phyloP scores from a whole-genome alignment of 1,140 invertebrate species.

The Drosophila hydei region DNA sequence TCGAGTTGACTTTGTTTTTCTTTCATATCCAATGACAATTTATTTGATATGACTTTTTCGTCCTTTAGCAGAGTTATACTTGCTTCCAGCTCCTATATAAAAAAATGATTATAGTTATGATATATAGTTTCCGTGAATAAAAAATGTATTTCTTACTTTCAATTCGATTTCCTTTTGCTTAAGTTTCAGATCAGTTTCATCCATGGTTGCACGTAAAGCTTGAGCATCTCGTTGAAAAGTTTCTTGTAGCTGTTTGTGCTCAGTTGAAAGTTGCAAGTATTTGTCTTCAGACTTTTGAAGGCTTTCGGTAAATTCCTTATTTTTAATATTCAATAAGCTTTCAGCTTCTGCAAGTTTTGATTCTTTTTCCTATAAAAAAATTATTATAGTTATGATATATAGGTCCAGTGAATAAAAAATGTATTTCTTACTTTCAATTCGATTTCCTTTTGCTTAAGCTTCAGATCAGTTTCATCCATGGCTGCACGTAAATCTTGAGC shows the following conservation, averaged over 20 bases:
- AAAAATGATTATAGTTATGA: neutral
- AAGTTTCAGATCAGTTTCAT: slow-evolving; percentile 15
- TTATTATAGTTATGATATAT: too few species aligned
- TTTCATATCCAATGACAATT: slow-evolving; percentile 40
- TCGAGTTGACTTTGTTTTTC: slow-evolving; percentile 37
- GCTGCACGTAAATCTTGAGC: slow-evolving; percentile 1
- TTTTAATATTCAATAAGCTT: slow-evolving; percentile 41
- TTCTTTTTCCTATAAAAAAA: slow-evolving; percentile 35
- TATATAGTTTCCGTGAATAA: too few species aligned
- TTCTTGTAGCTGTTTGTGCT: slow-evolving; percentile 34
- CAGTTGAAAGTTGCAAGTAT: slow-evolving; percentile 27
- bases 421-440: slow-evolving; percentile 22
- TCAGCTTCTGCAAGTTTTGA: slow-evolving; percentile 45
- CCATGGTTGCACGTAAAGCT: slow-evolving; percentile 8
- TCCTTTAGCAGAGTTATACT: slow-evolving; percentile 31
- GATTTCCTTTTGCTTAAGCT: slow-evolving; percentile 28
- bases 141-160: slow-evolving; percentile 17
- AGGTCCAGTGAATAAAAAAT: too few species aligned
- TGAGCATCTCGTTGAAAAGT: slow-evolving; percentile 21
- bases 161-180: slow-evolving; percentile 29
- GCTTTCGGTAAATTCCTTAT: slow-evolving; percentile 31
- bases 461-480: slow-evolving; percentile 15
- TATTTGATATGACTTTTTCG: slow-evolving; percentile 28
- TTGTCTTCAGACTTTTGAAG: slow-evolving; percentile 47
- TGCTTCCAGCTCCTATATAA: slow-evolving; percentile 30